Base-by-base conservation (phyloP, 2,113 vertebrate species). In the Edolisoma coerulescens region DNA sequence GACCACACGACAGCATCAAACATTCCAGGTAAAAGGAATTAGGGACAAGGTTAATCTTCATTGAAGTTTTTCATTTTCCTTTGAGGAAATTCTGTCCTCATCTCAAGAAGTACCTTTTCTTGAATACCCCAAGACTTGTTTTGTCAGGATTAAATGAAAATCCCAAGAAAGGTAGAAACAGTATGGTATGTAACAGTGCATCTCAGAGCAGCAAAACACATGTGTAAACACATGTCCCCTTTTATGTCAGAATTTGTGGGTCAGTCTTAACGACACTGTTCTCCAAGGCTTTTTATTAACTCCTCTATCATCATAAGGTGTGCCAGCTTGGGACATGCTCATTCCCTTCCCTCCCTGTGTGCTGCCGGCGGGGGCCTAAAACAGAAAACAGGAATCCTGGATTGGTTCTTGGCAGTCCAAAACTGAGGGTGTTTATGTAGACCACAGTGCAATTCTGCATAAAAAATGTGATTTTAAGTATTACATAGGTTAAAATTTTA, bases 1-100 rank as follows among this genome's bases (percentile, higher is more conserved):
- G 47, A 63, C 11, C n/a, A 67, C 23, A 73, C 0, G 0, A 42
- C 33, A 64, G 8, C 41, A 74, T 77, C 19, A 33, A 61, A 73
- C 0, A 1, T 69, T 69, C 22, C 9, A 7, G 44, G 32, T 44
- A 47, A 33, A 2, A 39, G 30, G 21, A 86, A 52, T 2, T 12
- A 7, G 13, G 35, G 28, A 68, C 15, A 79, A 71, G 16, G 21
- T 64, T 61, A 87, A 33, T 26, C 32, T 12, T n/a, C 17, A 60
- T 20, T 4, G 4, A 85, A 9, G 3, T 27, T 89, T 86, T 74
- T 37, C 3, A 18, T 76, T 69, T 45, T 60, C 8, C 11, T 69
- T 41, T 61, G 45, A 84, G 41, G 18, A 84, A 84, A 74, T 65
- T 69, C n/a, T 59, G 3, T 41, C 49, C 5, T 56, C 37, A 75